Conservation (phyloP, 2,888 invertebrate species). For the Stegana nigrithorax region DNA sequence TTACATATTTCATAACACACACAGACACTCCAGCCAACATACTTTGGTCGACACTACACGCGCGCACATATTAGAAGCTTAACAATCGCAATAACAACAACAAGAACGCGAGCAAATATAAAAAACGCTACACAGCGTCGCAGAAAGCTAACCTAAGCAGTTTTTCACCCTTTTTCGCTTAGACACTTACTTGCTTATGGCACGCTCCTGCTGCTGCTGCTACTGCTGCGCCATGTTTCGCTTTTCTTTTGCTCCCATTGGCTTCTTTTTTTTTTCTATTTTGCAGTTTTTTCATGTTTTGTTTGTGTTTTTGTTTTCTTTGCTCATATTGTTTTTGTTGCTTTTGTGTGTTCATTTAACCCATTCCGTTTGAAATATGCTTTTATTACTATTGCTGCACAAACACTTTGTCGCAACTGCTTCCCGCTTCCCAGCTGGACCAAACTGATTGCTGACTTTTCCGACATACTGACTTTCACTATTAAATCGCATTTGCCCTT, state of each 20-base stretch:
- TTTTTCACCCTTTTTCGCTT: too few relatives aligned
- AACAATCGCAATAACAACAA: neutral
- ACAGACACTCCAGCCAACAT: slow-evolving; percentile 30
- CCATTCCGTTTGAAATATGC: slow-evolving; percentile 61
- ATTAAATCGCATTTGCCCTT: slow-evolving; percentile 44
- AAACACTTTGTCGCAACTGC: slow-evolving; percentile 31
- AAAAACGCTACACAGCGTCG: neutral
- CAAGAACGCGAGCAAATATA: slow-evolving; percentile 10
- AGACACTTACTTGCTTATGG: too few relatives aligned
- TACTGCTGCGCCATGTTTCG: too few relatives aligned
- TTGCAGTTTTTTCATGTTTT: too few relatives aligned
- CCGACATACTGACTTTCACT: slow-evolving; percentile 56
- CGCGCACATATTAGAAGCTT: neutral
- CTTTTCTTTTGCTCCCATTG: too few relatives aligned
- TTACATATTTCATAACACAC: slow-evolving; percentile 59
- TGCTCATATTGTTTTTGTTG: too few relatives aligned
- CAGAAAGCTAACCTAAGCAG: slow-evolving; percentile 52
- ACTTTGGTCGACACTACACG: neutral
- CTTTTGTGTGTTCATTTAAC: too few relatives aligned
- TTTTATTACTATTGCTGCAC: slow-evolving; percentile 58
- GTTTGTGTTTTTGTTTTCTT: too few relatives aligned
- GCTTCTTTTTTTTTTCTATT: too few relatives aligned
- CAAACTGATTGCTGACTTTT: slow-evolving; percentile 18
- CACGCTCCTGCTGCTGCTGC: too few relatives aligned
- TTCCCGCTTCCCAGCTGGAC: slow-evolving; percentile 16